Evolutionary conservation across 92 coral and sea anemone species (phyloP), one percentile per base, ranked within the genome.

Genomic region (Scolanthus callimorphus): DNA sequence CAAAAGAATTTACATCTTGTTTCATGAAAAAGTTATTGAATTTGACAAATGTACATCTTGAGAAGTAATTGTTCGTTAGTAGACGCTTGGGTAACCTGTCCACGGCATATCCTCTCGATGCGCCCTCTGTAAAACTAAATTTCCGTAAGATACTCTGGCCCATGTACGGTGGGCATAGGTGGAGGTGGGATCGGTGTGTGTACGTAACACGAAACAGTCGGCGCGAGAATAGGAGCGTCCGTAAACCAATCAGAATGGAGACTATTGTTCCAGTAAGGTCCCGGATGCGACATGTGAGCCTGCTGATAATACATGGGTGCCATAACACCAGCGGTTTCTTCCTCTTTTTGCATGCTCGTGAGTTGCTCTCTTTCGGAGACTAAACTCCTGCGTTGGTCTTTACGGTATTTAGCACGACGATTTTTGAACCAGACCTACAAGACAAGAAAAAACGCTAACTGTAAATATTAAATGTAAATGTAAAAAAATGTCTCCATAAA

Each of bases 371-470:
- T 55, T 3, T 80, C 76, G 17, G 65, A 51, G 13, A 63, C 24
- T 30, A 49, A 28, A 37, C 57, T 71, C 25, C 55, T 47, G 21
- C 59, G 45, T 39, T 73, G 71, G 39, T 68, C 85, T 61, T 88
- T 88, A 37, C 96, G 83, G 27, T 63, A 83, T 47, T 88, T 88
- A 37, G 96, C 96, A 17, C 96, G 69, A 73, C 96, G 57, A 46
- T 88, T 88, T 70, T 88, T 88, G 27, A 88, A 88, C 96, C 96
- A 88, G 6, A 88, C 85, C 96, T 88, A 27, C 21, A 62, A n/a
- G n/a, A n/a, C n/a, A n/a, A n/a, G n/a, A n/a, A n/a, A n/a, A n/a
- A n/a, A n/a, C n/a, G n/a, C n/a, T n/a, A n/a, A n/a, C n/a, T n/a
- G n/a, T n/a, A n/a, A n/a, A n/a, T n/a, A n/a, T n/a, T n/a, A n/a